Conservation (phyloP, 2,113 vertebrate genomes). For the Macaca mulatta region DNA sequence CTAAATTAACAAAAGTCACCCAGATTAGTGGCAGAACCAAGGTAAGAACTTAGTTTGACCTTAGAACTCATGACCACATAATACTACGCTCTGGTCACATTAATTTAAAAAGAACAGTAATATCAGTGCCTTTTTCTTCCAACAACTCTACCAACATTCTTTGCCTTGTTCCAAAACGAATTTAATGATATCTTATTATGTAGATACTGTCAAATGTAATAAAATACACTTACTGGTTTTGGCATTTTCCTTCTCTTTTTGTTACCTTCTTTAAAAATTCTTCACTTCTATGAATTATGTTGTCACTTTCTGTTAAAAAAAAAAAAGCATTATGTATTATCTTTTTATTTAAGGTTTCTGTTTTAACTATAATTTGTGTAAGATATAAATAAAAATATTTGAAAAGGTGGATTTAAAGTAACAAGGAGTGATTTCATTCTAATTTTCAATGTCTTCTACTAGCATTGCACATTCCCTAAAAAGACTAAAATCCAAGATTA, state of each 20-base stretch:
- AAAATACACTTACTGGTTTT: slow-evolving; percentile 75
- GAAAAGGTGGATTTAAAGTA: slow-evolving; percentile 28
- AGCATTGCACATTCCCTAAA: slow-evolving; percentile 25
- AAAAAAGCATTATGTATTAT: slow-evolving; percentile 29
- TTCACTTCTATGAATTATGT: slow-evolving; percentile 50
- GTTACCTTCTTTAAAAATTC: slow-evolving; percentile 60
- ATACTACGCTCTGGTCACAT: background rate
- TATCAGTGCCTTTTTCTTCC: background rate
- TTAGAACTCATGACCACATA: background rate
- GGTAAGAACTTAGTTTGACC: background rate
- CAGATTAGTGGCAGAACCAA: background rate
- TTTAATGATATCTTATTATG: background rate
- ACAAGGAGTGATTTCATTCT: background rate
- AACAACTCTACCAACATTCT: background rate
- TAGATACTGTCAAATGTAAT: background rate
- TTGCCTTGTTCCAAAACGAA: slow-evolving; percentile 14
- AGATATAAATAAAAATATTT: slow-evolving; percentile 3
- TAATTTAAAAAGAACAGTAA: background rate
- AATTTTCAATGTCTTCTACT: background rate
- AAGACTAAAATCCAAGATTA: slow-evolving; percentile 15
- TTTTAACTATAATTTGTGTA: background rate
- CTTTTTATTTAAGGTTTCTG: background rate
- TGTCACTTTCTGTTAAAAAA: slow-evolving; percentile 50
- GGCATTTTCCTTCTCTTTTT: slow-evolving; percentile 76
- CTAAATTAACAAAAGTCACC: slow-evolving; percentile 2